Conservation (phyloP, 2,797 vertebrate species). For the Chiroxiphia lanceolata region DNA sequence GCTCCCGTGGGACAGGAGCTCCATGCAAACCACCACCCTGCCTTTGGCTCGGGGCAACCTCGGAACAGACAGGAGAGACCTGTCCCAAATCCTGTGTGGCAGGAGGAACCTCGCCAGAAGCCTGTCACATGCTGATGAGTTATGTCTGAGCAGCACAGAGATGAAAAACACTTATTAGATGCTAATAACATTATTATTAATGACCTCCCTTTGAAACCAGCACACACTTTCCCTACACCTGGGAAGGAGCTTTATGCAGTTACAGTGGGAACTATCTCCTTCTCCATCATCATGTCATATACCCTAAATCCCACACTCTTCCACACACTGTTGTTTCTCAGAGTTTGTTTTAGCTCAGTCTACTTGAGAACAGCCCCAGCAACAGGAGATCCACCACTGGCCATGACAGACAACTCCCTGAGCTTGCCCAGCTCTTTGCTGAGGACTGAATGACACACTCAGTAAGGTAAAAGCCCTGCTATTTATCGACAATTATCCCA, state of each 20-base stretch:
- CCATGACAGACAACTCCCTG: neutral
- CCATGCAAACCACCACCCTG: neutral
- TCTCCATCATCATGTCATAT: neutral
- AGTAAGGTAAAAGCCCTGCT: rapidly evolving
- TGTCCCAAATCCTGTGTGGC: neutral
- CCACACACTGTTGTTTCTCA: neutral
- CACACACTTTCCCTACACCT: neutral
- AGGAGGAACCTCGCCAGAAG: neutral
- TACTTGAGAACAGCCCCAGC: neutral
- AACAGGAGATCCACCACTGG: neutral
- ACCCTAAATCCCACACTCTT: neutral
- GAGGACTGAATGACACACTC: neutral
- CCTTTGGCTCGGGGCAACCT: neutral
- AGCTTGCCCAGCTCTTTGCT: neutral
- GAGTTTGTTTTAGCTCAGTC: neutral
- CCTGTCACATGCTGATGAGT: neutral
- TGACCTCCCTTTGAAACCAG: neutral
- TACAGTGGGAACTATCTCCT: neutral
- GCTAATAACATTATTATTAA: neutral
- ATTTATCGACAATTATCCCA: neutral
- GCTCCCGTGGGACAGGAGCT: neutral
- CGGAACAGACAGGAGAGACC: slow-evolving; percentile 28
- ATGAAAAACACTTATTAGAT: neutral
- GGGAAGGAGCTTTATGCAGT: neutral
- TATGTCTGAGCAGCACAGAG: neutral